These are phyloP conservation scores for Amazona vittata DNA, from an alignment of 2,113 vertebrate species.

Conservation along the genomic window DNA sequence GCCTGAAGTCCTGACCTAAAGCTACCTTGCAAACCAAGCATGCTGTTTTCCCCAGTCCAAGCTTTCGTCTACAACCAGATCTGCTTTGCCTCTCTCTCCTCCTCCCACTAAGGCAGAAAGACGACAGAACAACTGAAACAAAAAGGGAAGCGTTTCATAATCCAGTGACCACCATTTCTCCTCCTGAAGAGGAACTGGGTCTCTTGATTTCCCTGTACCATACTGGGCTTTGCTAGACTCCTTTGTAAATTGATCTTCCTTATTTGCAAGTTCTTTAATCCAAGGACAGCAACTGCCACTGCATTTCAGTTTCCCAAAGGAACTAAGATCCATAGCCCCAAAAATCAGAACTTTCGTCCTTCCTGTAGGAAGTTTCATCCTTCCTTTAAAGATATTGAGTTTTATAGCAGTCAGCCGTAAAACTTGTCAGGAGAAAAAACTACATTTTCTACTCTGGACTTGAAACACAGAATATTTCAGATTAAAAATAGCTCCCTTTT, in stretches of 20 bases:
- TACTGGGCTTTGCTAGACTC: neutral
- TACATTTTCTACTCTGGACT: slow-evolving; percentile 19
- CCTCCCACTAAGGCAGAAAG: neutral
- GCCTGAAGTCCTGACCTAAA: neutral
- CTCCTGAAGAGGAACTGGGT: neutral
- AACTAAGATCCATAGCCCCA: neutral
- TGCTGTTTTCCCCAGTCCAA: neutral
- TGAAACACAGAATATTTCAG: slow-evolving; percentile 38
- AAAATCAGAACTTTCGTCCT: neutral
- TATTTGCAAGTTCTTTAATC: neutral
- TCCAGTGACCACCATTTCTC: neutral
- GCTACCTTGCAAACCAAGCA: neutral
- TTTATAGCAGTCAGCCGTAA: slow-evolving; percentile 8
- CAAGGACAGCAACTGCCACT: neutral
- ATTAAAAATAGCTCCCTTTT: slow-evolving; percentile 59
- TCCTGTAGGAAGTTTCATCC: neutral
- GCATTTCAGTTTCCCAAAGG: neutral
- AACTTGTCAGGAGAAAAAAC: slow-evolving; percentile 10
- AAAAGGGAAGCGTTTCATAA: neutral
- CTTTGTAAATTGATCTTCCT: neutral
- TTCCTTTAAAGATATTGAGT: neutral
- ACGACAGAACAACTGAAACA: neutral
- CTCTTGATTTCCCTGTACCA: neutral
- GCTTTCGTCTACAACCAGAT: neutral
- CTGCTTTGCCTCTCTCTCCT: neutral